These are phyloP conservation scores for Acanthisitta chloris DNA, from an alignment of 2,113 vertebrate species.

Conservation along the genomic window DNA sequence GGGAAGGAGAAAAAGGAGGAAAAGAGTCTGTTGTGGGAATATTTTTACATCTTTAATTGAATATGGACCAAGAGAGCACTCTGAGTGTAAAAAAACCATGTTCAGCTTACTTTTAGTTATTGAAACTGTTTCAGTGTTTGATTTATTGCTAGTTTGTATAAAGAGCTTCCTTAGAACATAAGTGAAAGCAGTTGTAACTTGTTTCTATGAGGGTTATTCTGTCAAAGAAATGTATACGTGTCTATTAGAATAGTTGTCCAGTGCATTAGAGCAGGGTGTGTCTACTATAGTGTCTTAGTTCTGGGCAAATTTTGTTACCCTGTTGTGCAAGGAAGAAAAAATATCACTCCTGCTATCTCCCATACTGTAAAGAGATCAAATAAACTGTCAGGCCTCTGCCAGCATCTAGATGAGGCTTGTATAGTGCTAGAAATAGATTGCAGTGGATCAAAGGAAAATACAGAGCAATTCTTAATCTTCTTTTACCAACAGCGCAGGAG, in stretches of 20 bases:
- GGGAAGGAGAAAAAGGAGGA: no score
- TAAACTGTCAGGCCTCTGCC: neutral
- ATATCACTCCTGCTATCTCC: neutral
- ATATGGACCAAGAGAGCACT: neutral
- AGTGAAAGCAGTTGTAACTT: neutral
- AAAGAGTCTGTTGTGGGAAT: neutral
- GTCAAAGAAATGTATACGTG: neutral
- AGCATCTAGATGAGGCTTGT: neutral
- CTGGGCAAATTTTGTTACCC: neutral
- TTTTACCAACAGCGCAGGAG: neutral
- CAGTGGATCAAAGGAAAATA: conserved; percentile 8
- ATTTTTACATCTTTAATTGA: neutral
- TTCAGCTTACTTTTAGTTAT: neutral
- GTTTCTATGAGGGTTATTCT: neutral
- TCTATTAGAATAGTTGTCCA: neutral
- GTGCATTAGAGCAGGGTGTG: neutral
- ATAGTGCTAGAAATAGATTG: neutral
- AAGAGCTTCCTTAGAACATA: neutral
- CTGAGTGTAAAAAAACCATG: neutral
- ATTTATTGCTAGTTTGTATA: neutral
- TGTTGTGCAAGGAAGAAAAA: neutral
- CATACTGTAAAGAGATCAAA: neutral
- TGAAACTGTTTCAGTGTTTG: neutral
- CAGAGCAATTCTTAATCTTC: neutral
- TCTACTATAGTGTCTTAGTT: neutral